These are phyloP conservation scores for Muraenolepis orangiensis DNA, from an alignment of 2,797 vertebrate genomes.

Conservation along the genomic window DNA sequence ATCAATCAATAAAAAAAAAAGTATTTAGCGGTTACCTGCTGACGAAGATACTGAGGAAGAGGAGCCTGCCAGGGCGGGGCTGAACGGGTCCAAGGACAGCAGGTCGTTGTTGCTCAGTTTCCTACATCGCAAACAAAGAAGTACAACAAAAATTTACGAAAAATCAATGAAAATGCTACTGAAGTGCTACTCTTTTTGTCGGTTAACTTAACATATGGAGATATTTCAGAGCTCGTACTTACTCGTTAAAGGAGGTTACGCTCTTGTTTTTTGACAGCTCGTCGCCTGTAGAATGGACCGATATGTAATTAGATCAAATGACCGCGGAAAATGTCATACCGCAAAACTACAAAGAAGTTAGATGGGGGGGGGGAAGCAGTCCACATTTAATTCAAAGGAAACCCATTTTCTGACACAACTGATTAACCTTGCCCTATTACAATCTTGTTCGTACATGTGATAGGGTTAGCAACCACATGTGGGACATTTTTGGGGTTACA, in stretches of 20 bases:
- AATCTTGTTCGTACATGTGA: background rate
- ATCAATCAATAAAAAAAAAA: background rate
- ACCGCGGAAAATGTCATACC: background rate
- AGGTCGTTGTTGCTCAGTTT: constrained; percentile 87
- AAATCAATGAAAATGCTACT: no score
- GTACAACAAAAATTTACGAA: constrained; percentile 2
- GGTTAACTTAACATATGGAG: background rate
- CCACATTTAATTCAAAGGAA: background rate
- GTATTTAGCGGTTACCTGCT: constrained; percentile 74
- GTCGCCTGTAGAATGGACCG: constrained; percentile 78
- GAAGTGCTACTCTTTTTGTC: background rate
- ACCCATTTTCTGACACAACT: background rate
- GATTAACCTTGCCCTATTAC: background rate
- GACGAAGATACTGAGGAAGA: constrained; percentile 75
- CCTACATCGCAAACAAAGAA: constrained; percentile 13
- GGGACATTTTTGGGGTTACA: background rate
- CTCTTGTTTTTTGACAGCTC: constrained; percentile 84
- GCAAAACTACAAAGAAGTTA: background rate
- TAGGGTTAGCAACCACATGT: background rate
- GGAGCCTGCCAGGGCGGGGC: constrained; percentile 76
- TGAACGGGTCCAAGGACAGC: constrained; percentile 89
- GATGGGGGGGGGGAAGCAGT: background rate
- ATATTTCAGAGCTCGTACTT: constrained; percentile 59
- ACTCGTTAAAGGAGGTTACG: constrained; percentile 81
- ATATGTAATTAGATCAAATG: background rate